Conservation (phyloP, 2,797 vertebrate genomes). For the Bradypodion ventrale region DNA sequence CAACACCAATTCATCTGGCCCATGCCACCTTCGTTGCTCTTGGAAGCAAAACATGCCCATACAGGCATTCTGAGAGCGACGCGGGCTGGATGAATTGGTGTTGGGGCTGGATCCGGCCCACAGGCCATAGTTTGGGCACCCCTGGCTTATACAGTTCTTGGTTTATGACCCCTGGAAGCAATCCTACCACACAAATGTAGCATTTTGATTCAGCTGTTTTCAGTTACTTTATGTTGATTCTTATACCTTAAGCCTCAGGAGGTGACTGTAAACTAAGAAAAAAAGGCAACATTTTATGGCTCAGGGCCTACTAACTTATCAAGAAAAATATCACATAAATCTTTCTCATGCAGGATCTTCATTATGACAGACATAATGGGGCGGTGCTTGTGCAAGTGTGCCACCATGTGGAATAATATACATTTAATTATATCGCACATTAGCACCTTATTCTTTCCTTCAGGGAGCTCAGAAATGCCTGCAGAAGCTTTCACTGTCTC, state of each 20-base stretch:
- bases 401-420: constrained; percentile 4
- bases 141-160: background rate
- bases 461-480: background rate
- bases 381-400: background rate
- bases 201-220: background rate
- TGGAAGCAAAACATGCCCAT: too few relatives aligned
- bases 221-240: background rate
- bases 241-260: background rate
- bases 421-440: constrained; percentile 1
- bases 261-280: background rate
- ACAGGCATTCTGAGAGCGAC: too few relatives aligned
- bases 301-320: background rate
- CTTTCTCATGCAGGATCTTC: background rate
- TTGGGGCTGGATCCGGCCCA: too few relatives aligned
- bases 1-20: too few relatives aligned
- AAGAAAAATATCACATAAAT: background rate
- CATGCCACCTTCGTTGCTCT: too few relatives aligned
- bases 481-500: background rate
- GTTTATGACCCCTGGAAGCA: background rate
- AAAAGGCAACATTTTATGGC: background rate
- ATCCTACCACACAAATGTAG: background rate
- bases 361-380: background rate
- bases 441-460: background rate
- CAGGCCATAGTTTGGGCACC: too few relatives aligned
- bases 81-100: too few relatives aligned